A percentile compares a stretch with the other conserved stretches of the same genome.
phyloP scores from a whole-genome alignment of 2,113 vertebrate genomes.

The Ginglymostoma cirratum region DNA sequence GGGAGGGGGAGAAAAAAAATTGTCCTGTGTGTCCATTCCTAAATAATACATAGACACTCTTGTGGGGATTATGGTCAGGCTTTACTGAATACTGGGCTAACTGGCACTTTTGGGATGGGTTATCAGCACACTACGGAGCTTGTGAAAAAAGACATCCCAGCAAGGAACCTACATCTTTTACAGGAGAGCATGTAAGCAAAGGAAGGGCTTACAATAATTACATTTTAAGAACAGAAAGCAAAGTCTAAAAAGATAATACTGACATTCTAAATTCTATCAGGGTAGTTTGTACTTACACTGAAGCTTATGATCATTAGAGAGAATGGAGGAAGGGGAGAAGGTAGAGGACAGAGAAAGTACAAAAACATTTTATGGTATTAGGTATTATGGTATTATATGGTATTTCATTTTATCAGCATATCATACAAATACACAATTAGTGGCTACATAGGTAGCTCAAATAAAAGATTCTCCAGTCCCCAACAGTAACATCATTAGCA shows the following conservation, averaged over 20 bases:
- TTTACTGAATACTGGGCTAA: not conserved
- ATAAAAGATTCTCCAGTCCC: not conserved
- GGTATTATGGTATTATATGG: no score
- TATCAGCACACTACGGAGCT: not conserved
- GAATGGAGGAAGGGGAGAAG: not conserved
- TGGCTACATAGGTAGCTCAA: not conserved
- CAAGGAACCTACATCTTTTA: not conserved
- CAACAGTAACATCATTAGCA: not conserved
- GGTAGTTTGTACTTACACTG: not conserved
- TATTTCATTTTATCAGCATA: no score
- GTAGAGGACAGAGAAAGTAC: not conserved
- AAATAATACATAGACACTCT: not conserved
- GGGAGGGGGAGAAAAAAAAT: not conserved
- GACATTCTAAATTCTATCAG: not conserved
- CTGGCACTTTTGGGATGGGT: not conserved
- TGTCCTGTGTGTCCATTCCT: not conserved
- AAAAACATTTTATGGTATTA: not conserved
- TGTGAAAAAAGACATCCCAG: not conserved
- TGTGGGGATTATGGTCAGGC: not conserved
- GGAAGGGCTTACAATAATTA: not conserved
- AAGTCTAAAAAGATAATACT: not conserved
- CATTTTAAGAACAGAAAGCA: not conserved
- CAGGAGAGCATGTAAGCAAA: not conserved
- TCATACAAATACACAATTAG: not conserved
- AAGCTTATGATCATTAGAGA: not conserved